These are phyloP conservation scores for Hemicentrotus pulcherrimus DNA, from an alignment of 35 echinoderm and acorn worm genomes.

Conservation along the genomic window DNA sequence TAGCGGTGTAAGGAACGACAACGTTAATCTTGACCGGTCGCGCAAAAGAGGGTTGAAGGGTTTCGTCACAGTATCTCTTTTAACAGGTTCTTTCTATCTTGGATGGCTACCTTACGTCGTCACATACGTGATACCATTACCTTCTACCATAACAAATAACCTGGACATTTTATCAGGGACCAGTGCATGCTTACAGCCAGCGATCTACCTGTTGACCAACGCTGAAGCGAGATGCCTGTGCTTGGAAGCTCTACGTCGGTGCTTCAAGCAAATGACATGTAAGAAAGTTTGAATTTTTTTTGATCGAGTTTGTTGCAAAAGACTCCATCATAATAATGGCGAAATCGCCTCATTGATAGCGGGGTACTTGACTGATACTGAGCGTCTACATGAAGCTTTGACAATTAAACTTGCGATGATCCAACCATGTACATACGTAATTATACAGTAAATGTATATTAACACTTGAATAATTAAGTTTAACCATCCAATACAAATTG, in stretches of 20 bases:
- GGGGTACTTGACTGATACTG: too few species aligned
- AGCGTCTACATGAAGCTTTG: too few species aligned
- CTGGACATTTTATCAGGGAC: background rate
- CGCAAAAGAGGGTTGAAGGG: background rate
- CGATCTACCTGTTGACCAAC: background rate
- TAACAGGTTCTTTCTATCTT: background rate
- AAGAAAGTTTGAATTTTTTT: background rate
- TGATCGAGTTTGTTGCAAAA: background rate
- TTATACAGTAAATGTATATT: too few species aligned
- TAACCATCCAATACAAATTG: too few species aligned
- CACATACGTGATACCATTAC: background rate
- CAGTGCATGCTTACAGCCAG: background rate
- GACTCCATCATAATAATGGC: background rate
- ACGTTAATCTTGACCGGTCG: background rate
- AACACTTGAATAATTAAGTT: too few species aligned
- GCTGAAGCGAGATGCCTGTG: too few species aligned
- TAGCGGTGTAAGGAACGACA: background rate
- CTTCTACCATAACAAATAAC: background rate
- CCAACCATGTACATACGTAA: too few species aligned
- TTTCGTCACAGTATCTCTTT: background rate
- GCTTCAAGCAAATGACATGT: too few species aligned
- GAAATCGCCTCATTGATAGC: too few species aligned
- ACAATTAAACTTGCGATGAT: too few species aligned
- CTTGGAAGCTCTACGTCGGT: too few species aligned
- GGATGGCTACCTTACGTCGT: background rate